Conservation (phyloP, 1,140 invertebrate species). For the Thrips palmi region DNA sequence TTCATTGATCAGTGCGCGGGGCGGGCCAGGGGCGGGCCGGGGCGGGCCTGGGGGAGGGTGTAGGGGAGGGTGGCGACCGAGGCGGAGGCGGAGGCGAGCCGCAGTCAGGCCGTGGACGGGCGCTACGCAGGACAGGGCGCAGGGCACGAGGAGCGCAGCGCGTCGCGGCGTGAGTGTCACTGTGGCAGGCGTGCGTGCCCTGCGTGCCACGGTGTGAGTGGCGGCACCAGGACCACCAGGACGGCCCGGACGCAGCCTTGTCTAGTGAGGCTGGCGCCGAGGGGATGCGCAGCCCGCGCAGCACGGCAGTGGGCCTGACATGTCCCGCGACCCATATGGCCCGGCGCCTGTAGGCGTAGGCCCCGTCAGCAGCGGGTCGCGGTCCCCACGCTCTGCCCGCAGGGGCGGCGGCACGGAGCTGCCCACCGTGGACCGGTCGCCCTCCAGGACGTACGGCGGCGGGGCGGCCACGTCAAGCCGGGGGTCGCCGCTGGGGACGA, state of each 20-base stretch:
- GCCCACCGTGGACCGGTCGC: conserved; percentile 69
- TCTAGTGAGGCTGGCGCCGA: background rate
- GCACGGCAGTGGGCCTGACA: no score
- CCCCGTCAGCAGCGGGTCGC: conserved; percentile 29
- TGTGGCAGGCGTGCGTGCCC: background rate
- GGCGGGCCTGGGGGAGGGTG: conserved; percentile 4
- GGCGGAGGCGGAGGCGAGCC: conserved; percentile 3
- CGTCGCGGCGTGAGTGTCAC: background rate
- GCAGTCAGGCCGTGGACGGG: background rate
- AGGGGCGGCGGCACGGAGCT: conserved; percentile 45
- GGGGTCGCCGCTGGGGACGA: conserved; percentile 35
- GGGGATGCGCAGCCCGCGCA: no score
- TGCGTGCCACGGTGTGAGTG: background rate
- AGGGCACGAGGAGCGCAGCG: background rate
- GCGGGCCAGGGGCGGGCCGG: conserved; percentile 3
- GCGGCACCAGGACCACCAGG: background rate
- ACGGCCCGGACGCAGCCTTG: no score
- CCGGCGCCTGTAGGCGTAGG: conserved; percentile 28
- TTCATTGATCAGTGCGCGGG: conserved; percentile 11
- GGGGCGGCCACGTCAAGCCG: conserved; percentile 23
- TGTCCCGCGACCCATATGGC: conserved; percentile 56
- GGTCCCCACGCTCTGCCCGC: conserved; percentile 40
- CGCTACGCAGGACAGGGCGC: background rate
- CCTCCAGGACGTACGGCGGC: conserved; percentile 46
- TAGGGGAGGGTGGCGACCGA: conserved; percentile 7